Evolutionary conservation across 2,888 invertebrate species (phyloP), one percentile per base, ranked within the genome.

Genomic region (Cataglyphis rosenhaueri): DNA sequence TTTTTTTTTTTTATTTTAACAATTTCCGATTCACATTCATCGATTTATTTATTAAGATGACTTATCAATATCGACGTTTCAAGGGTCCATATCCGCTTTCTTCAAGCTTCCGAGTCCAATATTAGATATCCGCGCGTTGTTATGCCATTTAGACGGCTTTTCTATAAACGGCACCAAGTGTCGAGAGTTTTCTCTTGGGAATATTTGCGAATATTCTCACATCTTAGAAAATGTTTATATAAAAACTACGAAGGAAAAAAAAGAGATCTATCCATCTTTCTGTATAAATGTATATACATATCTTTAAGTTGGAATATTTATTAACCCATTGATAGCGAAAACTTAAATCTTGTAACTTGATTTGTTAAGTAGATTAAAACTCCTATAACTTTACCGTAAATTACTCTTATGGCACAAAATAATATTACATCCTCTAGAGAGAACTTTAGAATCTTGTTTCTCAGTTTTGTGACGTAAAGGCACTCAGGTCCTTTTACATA

Each of bases 401-500:
- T 76, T 68, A 41, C 65, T 65, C 65, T 25, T 41, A 76, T 55
- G 55, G 55, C 71, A 57, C n/a, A 74, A 73, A 73, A 74, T 35
- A 44, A 59, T 74, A 44, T 71, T 71, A 71, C 78, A 59, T 74
- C 59, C 44, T 59, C 59, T 73, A 79, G 75, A 29, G n/a, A 59
- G 41, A 73, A 79, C 74, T 79, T 79, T 79, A 79, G 75, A 59
- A 74, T 79, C 74, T 57, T 73, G 73, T 73, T 79, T 79, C 44
- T 59, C 25, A 73, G 59, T 79, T 79, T 79, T 73, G 52, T 52
- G 59, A 79, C 78, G 35, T 75, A 79, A 79, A 74, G 78, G 74
- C 78, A 78, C 73, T 78, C 74, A 59, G 73, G 78, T 78, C 57
- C 78, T 59, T 79, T 73, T 59, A 73, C 74, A 74, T 59, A 79